Percentiles rank a stretch among this genome's conserved stretches.
These are phyloP conservation scores for Phyllotis vaccarum DNA, from an alignment of 2,797 vertebrate genomes.

Conservation along the genomic window DNA sequence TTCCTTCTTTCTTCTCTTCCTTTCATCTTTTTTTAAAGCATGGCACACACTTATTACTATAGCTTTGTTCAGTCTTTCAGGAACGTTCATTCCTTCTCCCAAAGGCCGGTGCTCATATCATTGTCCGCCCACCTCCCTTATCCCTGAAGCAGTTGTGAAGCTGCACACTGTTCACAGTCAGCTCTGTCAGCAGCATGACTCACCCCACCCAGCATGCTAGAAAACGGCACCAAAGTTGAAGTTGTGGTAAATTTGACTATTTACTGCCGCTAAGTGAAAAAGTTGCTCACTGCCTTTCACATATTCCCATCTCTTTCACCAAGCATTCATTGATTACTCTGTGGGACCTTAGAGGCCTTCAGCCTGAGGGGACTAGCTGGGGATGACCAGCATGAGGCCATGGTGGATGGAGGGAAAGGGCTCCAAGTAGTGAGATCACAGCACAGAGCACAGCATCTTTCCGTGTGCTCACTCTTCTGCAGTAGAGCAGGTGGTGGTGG, in stretches of 20 bases:
- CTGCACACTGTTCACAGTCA: not conserved
- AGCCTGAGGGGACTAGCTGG: not conserved
- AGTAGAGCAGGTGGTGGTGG: not conserved
- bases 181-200: not conserved
- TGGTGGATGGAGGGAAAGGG: not conserved
- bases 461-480: not conserved
- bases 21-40: not conserved
- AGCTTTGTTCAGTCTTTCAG: not conserved
- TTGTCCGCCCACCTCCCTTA: not conserved
- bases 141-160: not conserved
- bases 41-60: not conserved
- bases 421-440: not conserved
- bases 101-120: not conserved
- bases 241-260: not conserved
- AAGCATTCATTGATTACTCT: not conserved
- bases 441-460: not conserved
- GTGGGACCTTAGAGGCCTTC: rapidly evolving
- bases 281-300: not conserved
- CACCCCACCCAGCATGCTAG: not conserved
- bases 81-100: not conserved
- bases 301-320: not conserved
- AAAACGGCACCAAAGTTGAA: not conserved
- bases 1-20: too few relatives aligned
- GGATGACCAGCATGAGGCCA: not conserved
- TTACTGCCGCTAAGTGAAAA: not conserved